Evolutionary conservation across 2,888 invertebrate species (phyloP), one percentile per base, ranked within the genome.

Genomic region (Euphydryas editha): DNA sequence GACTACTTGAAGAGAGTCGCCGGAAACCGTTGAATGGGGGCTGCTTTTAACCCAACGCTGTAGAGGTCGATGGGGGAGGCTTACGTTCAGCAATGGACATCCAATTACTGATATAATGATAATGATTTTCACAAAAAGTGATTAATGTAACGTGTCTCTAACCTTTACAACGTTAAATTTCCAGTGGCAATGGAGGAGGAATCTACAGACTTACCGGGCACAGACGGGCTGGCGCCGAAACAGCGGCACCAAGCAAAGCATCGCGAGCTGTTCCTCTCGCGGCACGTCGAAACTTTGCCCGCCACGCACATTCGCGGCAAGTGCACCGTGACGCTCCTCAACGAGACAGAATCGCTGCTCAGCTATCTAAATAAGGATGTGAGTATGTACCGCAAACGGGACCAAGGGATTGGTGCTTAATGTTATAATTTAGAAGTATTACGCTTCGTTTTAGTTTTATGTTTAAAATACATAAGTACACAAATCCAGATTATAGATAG

Each of bases 261-360:
- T 90, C 95, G 99, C 81, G 99, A 99, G 93, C 94, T 99, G 84
- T 99, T 99, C 94, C 95, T 99, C 75, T 99, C 99, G 59, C 96
- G 99, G 79, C 97, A 98, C 94, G 98, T 99, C 81, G 99, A 99
- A 93, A 99, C 99, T 68, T 94, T 99, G 89, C 99, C 99, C 70
- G 99, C 99, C 76, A 99, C 99, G 70, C 98, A 99, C 94, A 99
- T 99, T 82, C 95, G 99, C 85, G 99, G 99, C 90, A 99, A 99
- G 94, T 99, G 99, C 94, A 97, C 97, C 78, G 99, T 99, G 80
- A 99, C 99, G 77, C 94, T 99, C 81, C 96, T 99, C 93, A 99
- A 99, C 94, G 99, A 99, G 94, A 99, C 99, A 67, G 99, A 99
- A 94, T 97, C 98, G 77, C 95, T 99, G 82, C 95, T 96, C 86